A percentile compares a stretch with the other conserved stretches of the same genome.
Evolutionary conservation across 2,797 vertebrate species (phyloP).

Genomic region (Cyprinodon diabolis): DNA sequence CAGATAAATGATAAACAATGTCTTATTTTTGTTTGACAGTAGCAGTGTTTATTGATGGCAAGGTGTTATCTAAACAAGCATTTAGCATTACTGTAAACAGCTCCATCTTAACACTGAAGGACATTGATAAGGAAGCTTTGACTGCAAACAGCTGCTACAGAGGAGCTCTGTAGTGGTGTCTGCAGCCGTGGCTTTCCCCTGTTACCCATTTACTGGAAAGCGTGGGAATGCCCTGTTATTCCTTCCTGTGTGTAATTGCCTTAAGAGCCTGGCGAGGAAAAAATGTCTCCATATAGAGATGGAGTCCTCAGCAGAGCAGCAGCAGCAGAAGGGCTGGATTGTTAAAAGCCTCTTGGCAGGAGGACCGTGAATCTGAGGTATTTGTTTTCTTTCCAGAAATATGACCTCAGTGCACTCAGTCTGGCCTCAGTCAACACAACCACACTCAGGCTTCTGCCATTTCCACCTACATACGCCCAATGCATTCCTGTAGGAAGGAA

Average conservation of each 20-base stretch:
- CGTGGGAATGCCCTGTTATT: slow-evolving; percentile 67
- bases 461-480: slow-evolving; percentile 23
- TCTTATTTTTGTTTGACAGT: neutral
- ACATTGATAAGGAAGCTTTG: slow-evolving; percentile 5
- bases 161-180: slow-evolving; percentile 48
- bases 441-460: slow-evolving; percentile 54
- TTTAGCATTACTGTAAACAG: slow-evolving; percentile 3
- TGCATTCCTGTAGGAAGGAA: slow-evolving; percentile 69
- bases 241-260: slow-evolving; percentile 74
- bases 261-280: slow-evolving; percentile 58
- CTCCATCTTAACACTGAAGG: neutral
- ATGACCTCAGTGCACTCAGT: slow-evolving; percentile 64
- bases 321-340: slow-evolving; percentile 34
- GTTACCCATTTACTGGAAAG: slow-evolving; percentile 55
- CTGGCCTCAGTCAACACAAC: slow-evolving; percentile 56
- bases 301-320: slow-evolving; percentile 22
- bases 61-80: neutral
- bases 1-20: neutral
- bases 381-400: slow-evolving; percentile 75
- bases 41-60: neutral
- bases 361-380: slow-evolving; percentile 40
- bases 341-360: slow-evolving; percentile 62
- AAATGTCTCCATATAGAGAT: slow-evolving; percentile 48
- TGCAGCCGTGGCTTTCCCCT: slow-evolving; percentile 35
- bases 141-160: slow-evolving; percentile 47